phyloP scores from a whole-genome alignment of 2,113 vertebrate genomes.

The Meles meles region DNA sequence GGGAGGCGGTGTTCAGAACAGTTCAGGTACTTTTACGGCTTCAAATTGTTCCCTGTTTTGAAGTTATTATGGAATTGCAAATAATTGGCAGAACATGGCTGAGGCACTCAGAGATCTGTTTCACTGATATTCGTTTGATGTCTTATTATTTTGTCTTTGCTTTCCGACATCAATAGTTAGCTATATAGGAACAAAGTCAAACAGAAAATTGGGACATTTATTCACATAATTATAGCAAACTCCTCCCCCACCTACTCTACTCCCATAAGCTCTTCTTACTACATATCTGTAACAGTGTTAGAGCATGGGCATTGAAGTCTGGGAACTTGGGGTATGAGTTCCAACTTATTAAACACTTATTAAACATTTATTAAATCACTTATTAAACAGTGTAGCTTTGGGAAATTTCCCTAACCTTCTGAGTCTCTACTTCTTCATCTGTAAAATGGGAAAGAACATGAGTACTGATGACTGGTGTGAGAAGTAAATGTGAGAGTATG shows the following conservation, averaged over 20 bases:
- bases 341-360: neutral
- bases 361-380: too few species aligned
- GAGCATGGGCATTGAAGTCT: neutral
- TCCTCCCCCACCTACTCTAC: neutral
- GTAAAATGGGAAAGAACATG: neutral
- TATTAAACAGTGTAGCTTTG: neutral
- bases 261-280: neutral
- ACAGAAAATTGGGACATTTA: neutral
- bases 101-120: neutral
- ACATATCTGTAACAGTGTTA: neutral
- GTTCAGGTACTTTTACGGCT: neutral
- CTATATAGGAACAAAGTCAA: neutral
- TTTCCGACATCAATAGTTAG: neutral
- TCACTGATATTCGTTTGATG: neutral
- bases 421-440: neutral
- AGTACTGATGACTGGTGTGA: neutral
- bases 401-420: neutral
- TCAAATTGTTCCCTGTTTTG: constrained; percentile 25
- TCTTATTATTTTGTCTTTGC: constrained; percentile 5
- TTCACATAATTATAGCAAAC: neutral
- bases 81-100: neutral
- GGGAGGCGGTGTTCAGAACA: neutral
- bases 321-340: neutral
- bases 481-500: neutral
- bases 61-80: neutral